Evolutionary conservation across 1,140 invertebrate genomes (phyloP).

Genomic region (Cataglyphis hispanica): DNA sequence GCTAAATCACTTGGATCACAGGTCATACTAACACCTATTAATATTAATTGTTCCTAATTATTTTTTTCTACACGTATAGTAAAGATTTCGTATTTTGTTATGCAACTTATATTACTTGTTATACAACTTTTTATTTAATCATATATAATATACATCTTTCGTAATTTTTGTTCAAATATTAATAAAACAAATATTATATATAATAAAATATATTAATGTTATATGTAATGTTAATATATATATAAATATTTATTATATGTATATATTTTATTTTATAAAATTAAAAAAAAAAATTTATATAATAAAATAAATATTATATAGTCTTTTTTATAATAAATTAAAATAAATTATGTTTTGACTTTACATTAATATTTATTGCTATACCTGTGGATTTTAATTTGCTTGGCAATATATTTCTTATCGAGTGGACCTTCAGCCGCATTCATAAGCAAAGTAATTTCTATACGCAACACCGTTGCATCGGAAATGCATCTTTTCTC

Average conservation of each 20-base stretch:
- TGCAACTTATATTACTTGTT: background rate
- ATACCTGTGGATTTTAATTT: background rate
- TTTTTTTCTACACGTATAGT: background rate
- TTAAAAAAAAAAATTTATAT: no score
- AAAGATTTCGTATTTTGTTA: background rate
- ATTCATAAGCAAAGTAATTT: slow-evolving; percentile 6
- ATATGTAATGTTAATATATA: no score
- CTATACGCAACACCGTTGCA: background rate
- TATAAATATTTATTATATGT: background rate
- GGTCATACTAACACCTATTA: background rate
- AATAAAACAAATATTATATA: background rate
- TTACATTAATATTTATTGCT: background rate
- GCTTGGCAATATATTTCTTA: background rate
- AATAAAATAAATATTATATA: background rate
- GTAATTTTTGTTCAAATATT: background rate
- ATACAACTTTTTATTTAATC: background rate
- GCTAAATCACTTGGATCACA: slow-evolving; percentile 2
- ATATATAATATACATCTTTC: background rate
- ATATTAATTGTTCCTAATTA: background rate
- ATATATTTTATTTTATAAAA: no score
- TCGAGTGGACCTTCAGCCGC: background rate
- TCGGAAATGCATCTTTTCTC: slow-evolving; percentile 39
- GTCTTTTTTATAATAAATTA: background rate
- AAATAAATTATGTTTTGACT: background rate
- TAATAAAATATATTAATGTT: background rate